Conservation (phyloP, 2,113 vertebrate species). For the Ranitomeya variabilis region DNA sequence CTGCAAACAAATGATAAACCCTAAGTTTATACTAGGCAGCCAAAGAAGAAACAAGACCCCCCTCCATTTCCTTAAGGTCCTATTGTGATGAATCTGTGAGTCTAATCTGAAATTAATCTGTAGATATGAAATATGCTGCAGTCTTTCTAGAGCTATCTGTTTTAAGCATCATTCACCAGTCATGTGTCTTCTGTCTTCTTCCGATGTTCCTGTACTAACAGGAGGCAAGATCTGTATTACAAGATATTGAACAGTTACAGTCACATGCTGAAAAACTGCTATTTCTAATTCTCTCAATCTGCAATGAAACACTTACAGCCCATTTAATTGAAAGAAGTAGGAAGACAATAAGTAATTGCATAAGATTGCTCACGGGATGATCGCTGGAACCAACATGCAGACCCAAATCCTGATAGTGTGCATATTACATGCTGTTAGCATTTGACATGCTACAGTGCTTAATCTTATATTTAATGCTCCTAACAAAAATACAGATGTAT, state of each 20-base stretch:
- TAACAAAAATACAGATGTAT: too few species aligned
- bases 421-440: too few species aligned
- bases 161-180: constrained; percentile 7
- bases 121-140: constrained; percentile 25
- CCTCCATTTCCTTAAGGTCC: constrained; percentile 30
- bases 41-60: background rate
- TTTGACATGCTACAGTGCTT: too few species aligned
- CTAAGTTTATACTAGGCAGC: background rate
- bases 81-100: constrained; percentile 27
- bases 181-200: constrained; percentile 39
- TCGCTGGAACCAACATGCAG: too few species aligned
- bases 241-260: background rate
- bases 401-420: too few species aligned
- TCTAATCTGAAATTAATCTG: constrained; percentile 41
- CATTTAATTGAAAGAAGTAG: too few species aligned
- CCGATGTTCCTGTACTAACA: background rate
- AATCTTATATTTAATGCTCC: too few species aligned
- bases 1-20: constrained; percentile 44
- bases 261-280: too few species aligned
- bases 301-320: too few species aligned
- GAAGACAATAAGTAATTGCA: too few species aligned
- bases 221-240: background rate
- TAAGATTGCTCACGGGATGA: too few species aligned
- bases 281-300: too few species aligned
- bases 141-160: constrained; percentile 15